Conservation (phyloP, 2,888 invertebrate genomes). For the Drosophila colorata region DNA sequence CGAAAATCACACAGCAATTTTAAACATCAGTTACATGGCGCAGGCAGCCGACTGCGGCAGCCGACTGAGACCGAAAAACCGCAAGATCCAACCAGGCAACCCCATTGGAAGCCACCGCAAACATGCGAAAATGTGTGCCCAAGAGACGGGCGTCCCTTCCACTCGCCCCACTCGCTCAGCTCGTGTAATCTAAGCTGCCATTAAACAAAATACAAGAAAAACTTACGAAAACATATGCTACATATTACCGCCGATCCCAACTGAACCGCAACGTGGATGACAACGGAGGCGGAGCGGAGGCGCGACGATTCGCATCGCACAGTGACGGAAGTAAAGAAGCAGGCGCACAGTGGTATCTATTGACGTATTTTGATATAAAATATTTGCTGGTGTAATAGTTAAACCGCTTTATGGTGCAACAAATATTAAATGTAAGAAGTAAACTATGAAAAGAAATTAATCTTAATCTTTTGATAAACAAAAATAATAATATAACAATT, state of each 20-base stretch:
- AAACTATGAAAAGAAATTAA: no score
- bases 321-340: conserved; percentile 71
- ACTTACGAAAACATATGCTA: conserved; percentile 81
- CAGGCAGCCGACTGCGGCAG: conserved; percentile 26
- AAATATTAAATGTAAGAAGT: not conserved
- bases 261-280: conserved; percentile 44
- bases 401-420: not conserved
- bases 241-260: conserved; percentile 74
- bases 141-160: conserved; percentile 17
- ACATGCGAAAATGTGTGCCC: conserved; percentile 67
- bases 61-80: not conserved
- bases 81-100: conserved; percentile 22
- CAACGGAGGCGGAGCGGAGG: conserved; percentile 38
- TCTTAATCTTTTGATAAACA: not conserved
- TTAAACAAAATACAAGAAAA: conserved; percentile 81
- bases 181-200: conserved; percentile 80
- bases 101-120: conserved; percentile 66
- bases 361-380: not conserved
- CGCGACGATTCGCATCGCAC: conserved; percentile 48
- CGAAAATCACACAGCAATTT: conserved; percentile 82
- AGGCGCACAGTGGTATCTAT: conserved; percentile 53
- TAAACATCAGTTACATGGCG: conserved; percentile 75
- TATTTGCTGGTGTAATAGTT: not conserved
- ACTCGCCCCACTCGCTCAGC: conserved; percentile 38
- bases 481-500: not conserved